Base-by-base conservation (phyloP, 92 coral and sea anemone genomes). In the Bergia puertoricense region DNA sequence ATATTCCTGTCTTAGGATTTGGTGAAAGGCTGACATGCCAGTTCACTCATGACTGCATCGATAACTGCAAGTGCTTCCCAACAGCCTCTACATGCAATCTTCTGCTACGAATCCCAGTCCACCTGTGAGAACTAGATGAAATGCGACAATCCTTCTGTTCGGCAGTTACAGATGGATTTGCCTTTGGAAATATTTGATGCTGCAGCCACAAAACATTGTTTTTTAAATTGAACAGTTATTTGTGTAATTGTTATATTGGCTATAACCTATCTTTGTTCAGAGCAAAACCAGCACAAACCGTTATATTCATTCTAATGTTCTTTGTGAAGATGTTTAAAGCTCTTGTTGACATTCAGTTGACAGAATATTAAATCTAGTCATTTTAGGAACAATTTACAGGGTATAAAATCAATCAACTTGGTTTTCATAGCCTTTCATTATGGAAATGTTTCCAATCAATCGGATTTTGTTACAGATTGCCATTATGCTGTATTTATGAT, bases 1-100 rank as follows among this genome's bases (percentile, higher is more conserved):
- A 76, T 36, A 80, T 89, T 75, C 92, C 92, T 43, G 92, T 65
- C 73, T n/a, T 85, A 23, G 89, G 92, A 48, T 89, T 89, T 89
- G 85, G 43, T 18, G 78, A 84, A 15, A 77, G 62, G 40, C 79
- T 85, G 74, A 62, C 76, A 14, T n/a, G 76, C 73, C 22, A 75
- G 65, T 85, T 89, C 76, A 67, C 85, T 59, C 85, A 85, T 85
- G 89, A 46, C 76, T 75, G 81, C 79, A 68, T 16, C 50, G 15
- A 36, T 38, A 80, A 54, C 50, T 88, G 90, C 86, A 88, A 37
- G 65, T 88, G 87, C 73, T 88, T 54, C 38, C 91, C 91, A 5
- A 66, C 88, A 69, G 79, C 91, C 44, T 88, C 91, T 8, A 76
- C 88, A 62, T 84, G 88, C 30, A 48, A 84, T 4, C 88, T 84